Base-by-base conservation (phyloP, 64 coral and sea anemone genomes). In the Platygyra sinensis region DNA sequence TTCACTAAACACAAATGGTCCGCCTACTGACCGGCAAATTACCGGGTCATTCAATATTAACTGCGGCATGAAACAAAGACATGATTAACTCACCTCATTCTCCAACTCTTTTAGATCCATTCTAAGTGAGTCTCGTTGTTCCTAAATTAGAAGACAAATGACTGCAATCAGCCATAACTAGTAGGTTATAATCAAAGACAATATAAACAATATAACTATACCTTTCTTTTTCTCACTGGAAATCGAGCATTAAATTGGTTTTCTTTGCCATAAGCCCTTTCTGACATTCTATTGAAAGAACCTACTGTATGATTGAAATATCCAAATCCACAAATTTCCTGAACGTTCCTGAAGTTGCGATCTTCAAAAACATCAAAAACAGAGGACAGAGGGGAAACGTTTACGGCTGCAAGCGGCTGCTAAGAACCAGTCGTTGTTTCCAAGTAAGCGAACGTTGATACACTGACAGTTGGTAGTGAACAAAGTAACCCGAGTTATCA, bases 71-170 rank as follows among this genome's bases (percentile, higher is more conserved):
- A 83, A 69, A 69, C 24, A 25, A 69, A 27, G 22, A 25, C 22
- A 62, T 30, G 3, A 61, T 49, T 16, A 6, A 60, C 49, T 73
- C 73, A 97, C 95, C 88, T 94, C 95, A 64, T 93, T 80, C 83
- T 97, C 95, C 32, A 97, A 83, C 29, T 94, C 86, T 54, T 81
- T 85, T 64, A 97, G 83, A 60, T 97, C 95, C 87, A 84, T 88
- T 18, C 92, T 83, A 36, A 97, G 89, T 10, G 88, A 91, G 54
- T 97, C 88, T 62, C 88, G 75, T 73, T 83, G 76, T 75, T 78
- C 89, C 95, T 97, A 52, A 25, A 65, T 71, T 72, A 9, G 69
- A 29, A 71, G 10, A 83, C 3, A 27, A 11, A 49, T 72, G 28
- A 85, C 12, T 27, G 29, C 10, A 51, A 85, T 72, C 64, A 85